Base-by-base conservation (phyloP, 2,888 invertebrate genomes). In the Eulithis testata region DNA sequence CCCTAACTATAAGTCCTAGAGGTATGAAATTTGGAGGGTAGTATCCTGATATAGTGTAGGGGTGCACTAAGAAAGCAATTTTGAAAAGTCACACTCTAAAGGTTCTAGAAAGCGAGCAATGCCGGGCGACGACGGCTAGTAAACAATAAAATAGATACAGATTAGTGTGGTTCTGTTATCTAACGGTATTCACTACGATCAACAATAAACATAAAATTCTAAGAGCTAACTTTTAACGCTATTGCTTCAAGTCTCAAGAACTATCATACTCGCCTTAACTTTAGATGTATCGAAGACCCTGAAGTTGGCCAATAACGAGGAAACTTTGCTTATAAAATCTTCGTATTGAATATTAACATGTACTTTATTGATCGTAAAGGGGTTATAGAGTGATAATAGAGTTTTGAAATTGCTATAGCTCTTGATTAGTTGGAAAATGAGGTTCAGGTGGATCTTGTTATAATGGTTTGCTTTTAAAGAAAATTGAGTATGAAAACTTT, bases 301-400 rank as follows among this genome's bases (percentile, higher is more conserved):
- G 70, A 81, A 82, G 78, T 81, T 78, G 60, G 66, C 58, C 71
- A 82, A 84, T 88, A 88, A 87, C 85, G 85, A 88, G 87, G 85
- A 86, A 89, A 89, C 78, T 89, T 89, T 81, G 71, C 83, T 83
- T 88, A 89, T 88, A 87, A 87, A 87, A 88, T 86, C 81, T 80
- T 82, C 83, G 84, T 85, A 89, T 89, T 89, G 88, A 89, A 89
- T 89, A 88, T 88, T 89, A 89, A 87, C 86, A 86, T 83, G 85
- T 81, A 79, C 80, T 84, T 86, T 87, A 88, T 86, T 80, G 85
- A 79, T 76, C 80, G 82, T 88, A 85, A 87, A 87, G 83, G 79
- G 77, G 78, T 60, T 82, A 87, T 78, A 72, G 72, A 76, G 80
- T 84, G 80, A 81, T 85, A 83, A 85, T 85, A 76, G 83, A 82